A percentile compares a stretch with the other conserved stretches of the same genome.
Evolutionary conservation across 2,888 invertebrate genomes (phyloP).

Genomic region (Apodemia hepburni): DNA sequence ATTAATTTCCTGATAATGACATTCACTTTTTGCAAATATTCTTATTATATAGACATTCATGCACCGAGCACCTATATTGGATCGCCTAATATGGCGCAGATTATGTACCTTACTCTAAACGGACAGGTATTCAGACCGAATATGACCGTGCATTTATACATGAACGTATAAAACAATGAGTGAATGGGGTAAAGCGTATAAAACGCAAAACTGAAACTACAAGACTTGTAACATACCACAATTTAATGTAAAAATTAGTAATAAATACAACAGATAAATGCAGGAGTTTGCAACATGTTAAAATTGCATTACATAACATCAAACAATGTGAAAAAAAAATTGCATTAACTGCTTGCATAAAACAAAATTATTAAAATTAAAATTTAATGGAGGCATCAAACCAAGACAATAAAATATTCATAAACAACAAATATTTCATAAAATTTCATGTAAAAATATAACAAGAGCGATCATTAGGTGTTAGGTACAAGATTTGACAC

Average conservation of each 20-base stretch:
- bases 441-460: slow-evolving; percentile 74
- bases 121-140: slow-evolving; percentile 24
- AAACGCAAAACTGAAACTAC: slow-evolving; percentile 76
- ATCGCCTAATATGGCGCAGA: neutral
- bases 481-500: slow-evolving; percentile 76
- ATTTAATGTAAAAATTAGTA: slow-evolving; percentile 87
- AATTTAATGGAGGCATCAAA: slow-evolving; percentile 78
- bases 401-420: slow-evolving; percentile 73
- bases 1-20: neutral
- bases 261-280: slow-evolving; percentile 85
- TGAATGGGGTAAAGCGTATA: slow-evolving; percentile 58
- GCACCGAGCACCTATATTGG: neutral
- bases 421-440: slow-evolving; percentile 76
- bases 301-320: slow-evolving; percentile 81
- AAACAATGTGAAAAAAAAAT: slow-evolving; percentile 79
- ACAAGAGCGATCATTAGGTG: slow-evolving; percentile 62
- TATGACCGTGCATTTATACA: slow-evolving; percentile 37
- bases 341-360: slow-evolving; percentile 79
- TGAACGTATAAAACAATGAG: slow-evolving; percentile 37
- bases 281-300: slow-evolving; percentile 82
- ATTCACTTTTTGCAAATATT: neutral
- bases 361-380: slow-evolving; percentile 75
- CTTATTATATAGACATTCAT: neutral
- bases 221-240: slow-evolving; percentile 84
- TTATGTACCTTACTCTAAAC: neutral